Evolutionary conservation across 2,113 vertebrate species (phyloP), one percentile per base, ranked within the genome.

Genomic region (Alligator sinensis): DNA sequence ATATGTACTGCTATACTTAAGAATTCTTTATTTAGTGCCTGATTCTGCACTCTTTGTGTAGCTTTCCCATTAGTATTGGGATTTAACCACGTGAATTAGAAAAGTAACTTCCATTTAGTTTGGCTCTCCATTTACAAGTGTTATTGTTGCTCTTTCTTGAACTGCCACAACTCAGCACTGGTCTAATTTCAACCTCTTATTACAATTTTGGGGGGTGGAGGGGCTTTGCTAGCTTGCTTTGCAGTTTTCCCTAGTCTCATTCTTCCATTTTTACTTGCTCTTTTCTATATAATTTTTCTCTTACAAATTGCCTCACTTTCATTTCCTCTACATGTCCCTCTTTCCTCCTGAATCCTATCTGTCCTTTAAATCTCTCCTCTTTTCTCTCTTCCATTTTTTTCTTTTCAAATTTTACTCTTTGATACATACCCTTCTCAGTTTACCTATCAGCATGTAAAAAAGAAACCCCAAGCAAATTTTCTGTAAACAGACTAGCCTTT

Each of bases 181-280:
- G 34, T 77, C 88, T 86, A 84, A 88, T 87, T 93, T 62, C 62
- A 92, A 22, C 30, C 64, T 3, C 21, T 93, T 66, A 78, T 87
- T 84, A 72, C 17, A 14, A 1, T 85, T 82, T 85, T 72, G 38
- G 7, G 38, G 38, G 38, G 47, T 4, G 34, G 34, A 34, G 47
- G 47, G 47, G 47, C 7, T 64, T 72, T 30, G 78, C 72, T 57
- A 82, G 13, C 22, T 93, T 85, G 25, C 70, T 75, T 60, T 86
- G 25, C 21, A 88, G 3, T 86, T 96, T 91, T 75, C 68, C 88
- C 89, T 91, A 62, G 77, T 72, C 72, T 93, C 27, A 54, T 30
- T 85, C 27, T 60, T 21, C 77, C 13, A 34, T 77, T 94, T 95
- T 70, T 57, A 15, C 1, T 0, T 27, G 12, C 18, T 88, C 25